Percentiles rank a stretch among this genome's conserved stretches.
These are phyloP conservation scores for Lethenteron camtschaticum DNA, from an alignment of 2,113 vertebrate genomes.

Conservation along the genomic window DNA sequence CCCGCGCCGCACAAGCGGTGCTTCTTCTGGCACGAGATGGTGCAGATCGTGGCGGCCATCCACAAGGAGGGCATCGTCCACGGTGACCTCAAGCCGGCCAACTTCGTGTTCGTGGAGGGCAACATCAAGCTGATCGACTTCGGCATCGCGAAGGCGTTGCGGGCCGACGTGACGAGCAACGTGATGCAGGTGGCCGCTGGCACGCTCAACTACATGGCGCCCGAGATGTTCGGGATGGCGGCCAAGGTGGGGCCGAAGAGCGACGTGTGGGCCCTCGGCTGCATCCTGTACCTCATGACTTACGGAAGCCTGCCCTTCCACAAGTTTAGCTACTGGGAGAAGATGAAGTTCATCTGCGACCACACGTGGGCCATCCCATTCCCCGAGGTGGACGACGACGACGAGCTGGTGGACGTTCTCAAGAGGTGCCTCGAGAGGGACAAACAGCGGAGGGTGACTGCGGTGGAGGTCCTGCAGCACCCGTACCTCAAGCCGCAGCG, in stretches of 20 bases:
- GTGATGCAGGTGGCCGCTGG: not conserved
- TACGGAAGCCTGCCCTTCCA: not conserved
- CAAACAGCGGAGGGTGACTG: not conserved
- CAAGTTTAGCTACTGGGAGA: not conserved
- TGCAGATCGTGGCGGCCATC: not conserved
- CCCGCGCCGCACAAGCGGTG: not conserved
- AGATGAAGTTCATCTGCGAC: not conserved
- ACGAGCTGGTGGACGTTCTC: not conserved
- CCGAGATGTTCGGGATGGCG: not conserved
- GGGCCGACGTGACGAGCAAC: not conserved
- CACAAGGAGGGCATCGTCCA: constrained; percentile 3
- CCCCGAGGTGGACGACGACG: not conserved
- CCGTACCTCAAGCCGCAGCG: not conserved
- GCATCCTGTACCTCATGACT: constrained; percentile 4
- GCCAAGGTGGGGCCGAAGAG: not conserved
- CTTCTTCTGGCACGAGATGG: constrained; percentile 4
- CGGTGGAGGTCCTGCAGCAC: not conserved
- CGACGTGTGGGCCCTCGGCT: constrained; percentile 2
- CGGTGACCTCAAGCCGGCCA: not conserved
- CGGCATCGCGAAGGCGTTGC: constrained; percentile 1
- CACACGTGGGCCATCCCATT: not conserved
- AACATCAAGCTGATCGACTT: constrained; percentile 2
- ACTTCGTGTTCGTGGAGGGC: constrained; percentile 5
- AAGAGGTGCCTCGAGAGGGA: not conserved
- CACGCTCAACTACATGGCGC: not conserved